These are phyloP conservation scores for Poecile montanus DNA, from an alignment of 2,797 vertebrate species.

Conservation along the genomic window DNA sequence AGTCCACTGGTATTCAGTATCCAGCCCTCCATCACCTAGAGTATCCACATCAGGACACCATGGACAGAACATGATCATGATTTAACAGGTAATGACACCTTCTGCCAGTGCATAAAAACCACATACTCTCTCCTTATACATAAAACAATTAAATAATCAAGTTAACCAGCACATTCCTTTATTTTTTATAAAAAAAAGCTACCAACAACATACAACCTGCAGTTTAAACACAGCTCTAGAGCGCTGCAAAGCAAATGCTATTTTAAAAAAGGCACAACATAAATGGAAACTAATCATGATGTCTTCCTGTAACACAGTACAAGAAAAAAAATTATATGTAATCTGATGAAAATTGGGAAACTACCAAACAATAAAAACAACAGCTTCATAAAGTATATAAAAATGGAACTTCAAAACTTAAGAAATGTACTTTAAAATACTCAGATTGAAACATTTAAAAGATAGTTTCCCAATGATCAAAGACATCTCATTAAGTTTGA, in stretches of 20 bases:
- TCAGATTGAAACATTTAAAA: background rate
- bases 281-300: background rate
- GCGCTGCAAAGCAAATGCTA: background rate
- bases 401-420: background rate
- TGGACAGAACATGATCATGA: background rate
- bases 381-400: background rate
- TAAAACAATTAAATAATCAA: background rate
- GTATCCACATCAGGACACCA: background rate
- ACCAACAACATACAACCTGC: background rate
- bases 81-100: background rate
- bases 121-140: background rate
- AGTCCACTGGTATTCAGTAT: background rate
- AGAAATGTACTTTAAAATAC: background rate
- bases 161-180: background rate
- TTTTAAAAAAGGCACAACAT: background rate
- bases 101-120: background rate
- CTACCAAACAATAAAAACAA: background rate
- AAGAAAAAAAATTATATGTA: accelerated
- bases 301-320: background rate
- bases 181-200: background rate
- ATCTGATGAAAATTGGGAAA: background rate
- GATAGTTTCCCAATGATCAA: background rate
- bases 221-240: background rate
- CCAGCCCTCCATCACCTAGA: background rate
- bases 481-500: background rate